Base-by-base conservation (phyloP, 2,113 vertebrate species). In the Muscicapa adusta region DNA sequence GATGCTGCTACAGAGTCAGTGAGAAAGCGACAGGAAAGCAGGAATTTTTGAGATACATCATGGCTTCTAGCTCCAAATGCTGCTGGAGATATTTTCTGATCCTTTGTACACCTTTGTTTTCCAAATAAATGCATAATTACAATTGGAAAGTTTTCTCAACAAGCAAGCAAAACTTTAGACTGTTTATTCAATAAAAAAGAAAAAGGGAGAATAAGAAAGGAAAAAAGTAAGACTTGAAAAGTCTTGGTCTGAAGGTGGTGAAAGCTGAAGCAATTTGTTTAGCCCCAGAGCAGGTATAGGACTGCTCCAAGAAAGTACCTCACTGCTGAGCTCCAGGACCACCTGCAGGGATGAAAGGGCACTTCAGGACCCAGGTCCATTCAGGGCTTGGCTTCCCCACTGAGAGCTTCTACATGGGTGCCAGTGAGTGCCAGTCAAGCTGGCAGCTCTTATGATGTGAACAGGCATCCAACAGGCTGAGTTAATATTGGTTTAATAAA, bases 211-310 rank as follows among this genome's bases (percentile, higher is more conserved):
- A 8, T 33, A 43, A 53, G 2, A 28, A 34, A 53, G 74, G 1
- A 43, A 47, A 57, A 67, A 77, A 71, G 6, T 45, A 58, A 66
- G 56, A 33, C 54, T 79, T 77, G 60, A 66, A 81, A 80, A 58
- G 5, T 60, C 90, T 91, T 86, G 43, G 82, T 58, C 12, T 53
- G 82, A 61, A 88, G 40, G 63, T 84, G 94, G 60, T 84, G 94
- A 95, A 95, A 95, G 61, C 75, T 96, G 91, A 90, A 91, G 87
- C 85, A 34, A 91, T 96, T 95, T 96, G 85, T 93, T 96, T 93
- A 97, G 91, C 67, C 70, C 43, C 53, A 73, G 85, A 73, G 77
- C 78, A 95, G 94, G 89, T 90, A 88, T 40, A 54, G 88, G 81
- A 38, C 43, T 72, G 40, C 82, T 95, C 82, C 91, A 96, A 80